Base-by-base conservation (phyloP, 2,797 vertebrate genomes). In the Hoplostethus mediterraneus region DNA sequence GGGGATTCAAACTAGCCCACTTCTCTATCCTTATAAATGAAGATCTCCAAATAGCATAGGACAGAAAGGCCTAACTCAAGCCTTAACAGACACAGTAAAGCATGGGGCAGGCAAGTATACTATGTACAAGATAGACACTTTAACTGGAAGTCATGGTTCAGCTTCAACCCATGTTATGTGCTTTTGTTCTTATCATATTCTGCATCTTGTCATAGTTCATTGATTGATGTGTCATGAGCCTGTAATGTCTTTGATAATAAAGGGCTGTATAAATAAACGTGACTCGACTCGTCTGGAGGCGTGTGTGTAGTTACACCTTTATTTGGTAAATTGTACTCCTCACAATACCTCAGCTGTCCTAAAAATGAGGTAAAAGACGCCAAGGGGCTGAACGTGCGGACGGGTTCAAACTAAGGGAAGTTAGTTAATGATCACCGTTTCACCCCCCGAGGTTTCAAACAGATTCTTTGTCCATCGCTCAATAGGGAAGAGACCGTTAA, bases 401-500 rank as follows among this genome's bases (percentile, higher is more conserved):
- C 55, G 31, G 38, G 38, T 60, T 77, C 38, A 44, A 53, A 6
- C 25, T 13, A 49, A 59, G 8, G 2, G 38, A 68, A 28, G 49
- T n/a, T 57, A 55, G 73, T 79, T 73, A 77, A 82, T 86, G 40
- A 73, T 84, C 54, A 54, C 67, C n/a, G 38, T 57, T 75, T 54
- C 16, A 72, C 54, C 33, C 36, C 48, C 38, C 21, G 0, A 65
- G 8, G 53, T 62, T 49, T 52, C 75, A 42, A 42, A 12, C 11
- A 48, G 54, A 42, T 42, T 47, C 40, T 62, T 66, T 67, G 56
- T 71, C 28, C 9, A 21, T 51, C 16, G 11, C 40, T 48, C 38
- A 33, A 64, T n/a, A 55, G 33, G 31, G 56, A 38, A 33, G 25
- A 47, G 65, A 59, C n/a, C 13, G 45, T 7, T 11, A 42, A 45